Base-by-base conservation (phyloP, 2,888 invertebrate genomes). In the Prenolepis imparis region DNA sequence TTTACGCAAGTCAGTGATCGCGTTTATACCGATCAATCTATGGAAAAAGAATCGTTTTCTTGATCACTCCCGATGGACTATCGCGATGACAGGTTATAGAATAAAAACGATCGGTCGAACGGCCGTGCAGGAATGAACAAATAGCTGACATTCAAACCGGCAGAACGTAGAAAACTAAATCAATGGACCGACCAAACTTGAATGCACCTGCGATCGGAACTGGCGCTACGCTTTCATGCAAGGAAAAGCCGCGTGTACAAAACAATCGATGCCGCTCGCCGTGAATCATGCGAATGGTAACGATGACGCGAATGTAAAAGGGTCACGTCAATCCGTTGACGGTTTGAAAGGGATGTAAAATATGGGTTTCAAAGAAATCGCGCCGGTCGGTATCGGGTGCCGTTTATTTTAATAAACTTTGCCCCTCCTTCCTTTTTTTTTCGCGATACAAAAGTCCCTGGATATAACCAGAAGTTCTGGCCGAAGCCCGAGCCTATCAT, bases 391-490 rank as follows among this genome's bases (percentile, higher is more conserved):
- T 28, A 21, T 44, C 57, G 32, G 41, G 41, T 2, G 28, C 70
- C 78, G 70, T 80, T 80, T 80, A 80, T 80, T 80, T 80, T 80
- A 80, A 80, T 80, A 80, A 80, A 80, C 78, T 70, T 80, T 12
- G 24, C 66, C 36, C 55, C 36, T 44, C 36, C 36, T 48, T 70
- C 70, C 44, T 59, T 70, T 80, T 70, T 80, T 80, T 80, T 32
- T 24, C 70, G 59, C 57, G 70, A 44, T 32, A 70, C 59, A 80
- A 61, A 80, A 80, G 78, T 61, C 57, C 70, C 44, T 28, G 28
- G 44, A 59, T 67, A 77, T 67, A 77, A 67, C 55, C 55, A 80
- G 59, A 52, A 59, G 44, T 61, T 59, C 24, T 36, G 67, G 28
- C 21, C 11, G 24, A 44, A 41, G 67, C 77, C 8, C 36, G 52